Evolutionary conservation across 2,797 vertebrate species (phyloP).

Genomic region (Simalia tracyae): DNA sequence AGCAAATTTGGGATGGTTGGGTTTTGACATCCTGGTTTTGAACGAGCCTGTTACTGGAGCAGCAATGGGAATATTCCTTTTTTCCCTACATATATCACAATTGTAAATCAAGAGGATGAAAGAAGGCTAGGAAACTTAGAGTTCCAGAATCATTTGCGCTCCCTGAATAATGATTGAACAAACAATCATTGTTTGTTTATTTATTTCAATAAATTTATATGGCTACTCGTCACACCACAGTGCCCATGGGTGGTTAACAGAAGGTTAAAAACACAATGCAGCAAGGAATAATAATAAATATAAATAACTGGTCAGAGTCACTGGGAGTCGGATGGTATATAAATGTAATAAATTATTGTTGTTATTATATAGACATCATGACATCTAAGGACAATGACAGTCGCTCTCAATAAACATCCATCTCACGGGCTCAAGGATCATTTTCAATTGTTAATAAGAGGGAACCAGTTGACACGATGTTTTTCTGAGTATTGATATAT

Average conservation of each 20-base stretch:
- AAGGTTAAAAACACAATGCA: neutral
- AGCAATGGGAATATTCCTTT: conserved; percentile 45
- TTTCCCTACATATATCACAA: neutral
- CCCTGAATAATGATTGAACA: neutral
- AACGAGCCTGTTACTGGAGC: conserved; percentile 50
- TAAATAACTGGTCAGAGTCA: neutral
- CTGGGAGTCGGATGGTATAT: neutral
- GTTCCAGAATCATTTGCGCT: neutral
- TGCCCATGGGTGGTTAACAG: neutral
- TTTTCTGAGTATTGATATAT: no score
- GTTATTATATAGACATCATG: no score
- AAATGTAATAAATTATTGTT: neutral
- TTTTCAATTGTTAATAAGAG: no score
- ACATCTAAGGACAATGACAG: no score
- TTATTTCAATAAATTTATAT: neutral
- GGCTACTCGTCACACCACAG: neutral
- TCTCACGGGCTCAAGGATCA: no score
- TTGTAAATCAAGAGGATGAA: neutral
- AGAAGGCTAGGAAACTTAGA: neutral
- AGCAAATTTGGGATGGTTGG: conserved; percentile 69
- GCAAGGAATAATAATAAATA: neutral
- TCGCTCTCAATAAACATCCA: no score
- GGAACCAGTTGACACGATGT: no score
- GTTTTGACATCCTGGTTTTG: conserved; percentile 65
- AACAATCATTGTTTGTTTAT: neutral